Evolutionary conservation across 2,797 vertebrate genomes (phyloP), one percentile per base, ranked within the genome.

Genomic region (Pogoniulus pusillus): DNA sequence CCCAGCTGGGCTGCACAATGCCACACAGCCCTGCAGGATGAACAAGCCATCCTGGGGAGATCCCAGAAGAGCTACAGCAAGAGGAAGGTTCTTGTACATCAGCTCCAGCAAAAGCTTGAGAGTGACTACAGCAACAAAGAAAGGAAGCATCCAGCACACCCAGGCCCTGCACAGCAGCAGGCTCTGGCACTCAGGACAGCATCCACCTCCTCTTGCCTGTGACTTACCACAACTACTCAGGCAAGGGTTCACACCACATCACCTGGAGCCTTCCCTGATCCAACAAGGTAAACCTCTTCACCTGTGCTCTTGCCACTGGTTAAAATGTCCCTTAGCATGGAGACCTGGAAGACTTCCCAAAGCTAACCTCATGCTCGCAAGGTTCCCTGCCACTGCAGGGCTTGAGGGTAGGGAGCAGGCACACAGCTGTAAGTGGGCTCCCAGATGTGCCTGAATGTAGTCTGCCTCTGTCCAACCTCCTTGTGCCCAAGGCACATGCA

Each of bases 401-500:
- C 7, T n/a, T 3, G 1, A 29, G 43, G 15, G 51, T 62, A 30
- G 41, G 17, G 54, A 70, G 11, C 6, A 55, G 29, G 17, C 18
- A 78, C 0, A 0, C n/a, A 30, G n/a, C 39, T 45, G 10, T 55
- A 43, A 82, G 39, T 1, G 1, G n/a, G 39, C 29, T 86, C 47
- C n/a, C 41, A 70, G 17, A 6, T n/a, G 34, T 51, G 12, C 8
- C 53, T 26, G 23, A 17, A 27, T 9, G 17, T 45, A 23, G n/a
- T 35, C 12, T 55, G 30, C 43, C 22, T 54, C 37, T n/a, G n/a
- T 7, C 34, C 32, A 70, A 14, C 37, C 35, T 59, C 16, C 53
- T 29, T 59, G 43, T 69, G 63, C 37, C 45, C 16, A 54, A 70
- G 27, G 34, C 11, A 54, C 9, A 3, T 6, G 4, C 29, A 37